phyloP scores from a whole-genome alignment of 2,113 vertebrate genomes.

The Vanacampus margaritifer region DNA sequence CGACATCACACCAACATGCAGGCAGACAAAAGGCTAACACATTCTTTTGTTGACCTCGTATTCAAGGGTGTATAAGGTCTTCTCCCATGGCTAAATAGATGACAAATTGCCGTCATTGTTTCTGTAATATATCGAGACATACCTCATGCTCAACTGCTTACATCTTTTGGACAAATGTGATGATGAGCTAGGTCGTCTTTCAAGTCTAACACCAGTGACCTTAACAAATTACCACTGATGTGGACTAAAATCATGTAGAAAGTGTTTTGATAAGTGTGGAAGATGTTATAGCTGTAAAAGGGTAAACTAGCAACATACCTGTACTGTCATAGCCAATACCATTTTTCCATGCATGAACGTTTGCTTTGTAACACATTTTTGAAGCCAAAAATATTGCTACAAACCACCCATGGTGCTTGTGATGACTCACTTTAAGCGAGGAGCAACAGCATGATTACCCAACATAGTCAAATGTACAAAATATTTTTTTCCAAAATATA shows the following conservation, averaged over 20 bases:
- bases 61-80: constrained; percentile 36
- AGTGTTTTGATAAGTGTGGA: background rate
- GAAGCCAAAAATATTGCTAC: constrained; percentile 27
- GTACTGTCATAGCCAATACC: background rate
- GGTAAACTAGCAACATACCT: background rate
- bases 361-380: constrained; percentile 15
- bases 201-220: background rate
- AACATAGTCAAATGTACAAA: constrained; percentile 19
- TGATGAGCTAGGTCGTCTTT: background rate
- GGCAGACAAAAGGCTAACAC: constrained; percentile 42
- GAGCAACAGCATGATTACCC: constrained; percentile 17
- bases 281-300: background rate
- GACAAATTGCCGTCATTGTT: constrained; percentile 12
- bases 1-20: constrained; percentile 56
- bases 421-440: constrained; percentile 36
- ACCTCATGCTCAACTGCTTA: background rate
- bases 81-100: constrained; percentile 14
- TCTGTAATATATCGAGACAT: background rate
- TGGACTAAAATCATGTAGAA: background rate
- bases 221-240: background rate
- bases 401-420: constrained; percentile 27
- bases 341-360: background rate
- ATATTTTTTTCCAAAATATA: background rate
- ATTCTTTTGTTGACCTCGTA: constrained; percentile 50
- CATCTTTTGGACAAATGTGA: background rate